Conservation (phyloP, 1,140 invertebrate species). For the Diabrotica virgifera region DNA sequence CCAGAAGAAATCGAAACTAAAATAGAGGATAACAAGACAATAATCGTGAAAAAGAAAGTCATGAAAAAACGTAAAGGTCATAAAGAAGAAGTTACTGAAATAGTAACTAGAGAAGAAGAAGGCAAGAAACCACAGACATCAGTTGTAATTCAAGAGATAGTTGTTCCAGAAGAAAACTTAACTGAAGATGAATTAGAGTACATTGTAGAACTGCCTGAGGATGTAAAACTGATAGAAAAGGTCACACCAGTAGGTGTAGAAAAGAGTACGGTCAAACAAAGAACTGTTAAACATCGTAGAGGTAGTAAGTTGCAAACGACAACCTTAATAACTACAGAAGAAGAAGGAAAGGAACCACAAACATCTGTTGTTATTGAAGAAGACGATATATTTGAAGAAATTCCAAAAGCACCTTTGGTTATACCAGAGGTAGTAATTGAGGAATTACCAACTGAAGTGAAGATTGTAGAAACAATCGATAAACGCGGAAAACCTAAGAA, state of each 20-base stretch:
- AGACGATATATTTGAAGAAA: slow-evolving; percentile 40
- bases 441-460: slow-evolving; percentile 27
- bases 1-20: slow-evolving; percentile 39
- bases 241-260: slow-evolving; percentile 39
- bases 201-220: slow-evolving; percentile 45
- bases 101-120: slow-evolving; percentile 42
- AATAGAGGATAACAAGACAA: slow-evolving; percentile 45
- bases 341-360: slow-evolving; percentile 43
- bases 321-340: slow-evolving; percentile 42
- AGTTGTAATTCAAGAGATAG: slow-evolving; percentile 49
- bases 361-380: slow-evolving; percentile 40
- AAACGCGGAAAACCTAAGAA: slow-evolving; percentile 47
- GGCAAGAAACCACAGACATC: slow-evolving; percentile 39
- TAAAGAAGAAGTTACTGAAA: slow-evolving; percentile 44
- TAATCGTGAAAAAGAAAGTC: slow-evolving; percentile 44
- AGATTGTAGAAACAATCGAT: slow-evolving; percentile 41
- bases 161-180: slow-evolving; percentile 18
- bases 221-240: slow-evolving; percentile 39
- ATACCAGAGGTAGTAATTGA: slow-evolving; percentile 19
- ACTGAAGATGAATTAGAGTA: slow-evolving; percentile 31
- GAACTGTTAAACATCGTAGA: slow-evolving; percentile 36
- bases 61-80: slow-evolving; percentile 38
- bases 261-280: slow-evolving; percentile 33
- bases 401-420: slow-evolving; percentile 29
- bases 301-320: slow-evolving; percentile 41